Conservation (phyloP, 2,113 vertebrate genomes). For the Toxotes jaculatrix region DNA sequence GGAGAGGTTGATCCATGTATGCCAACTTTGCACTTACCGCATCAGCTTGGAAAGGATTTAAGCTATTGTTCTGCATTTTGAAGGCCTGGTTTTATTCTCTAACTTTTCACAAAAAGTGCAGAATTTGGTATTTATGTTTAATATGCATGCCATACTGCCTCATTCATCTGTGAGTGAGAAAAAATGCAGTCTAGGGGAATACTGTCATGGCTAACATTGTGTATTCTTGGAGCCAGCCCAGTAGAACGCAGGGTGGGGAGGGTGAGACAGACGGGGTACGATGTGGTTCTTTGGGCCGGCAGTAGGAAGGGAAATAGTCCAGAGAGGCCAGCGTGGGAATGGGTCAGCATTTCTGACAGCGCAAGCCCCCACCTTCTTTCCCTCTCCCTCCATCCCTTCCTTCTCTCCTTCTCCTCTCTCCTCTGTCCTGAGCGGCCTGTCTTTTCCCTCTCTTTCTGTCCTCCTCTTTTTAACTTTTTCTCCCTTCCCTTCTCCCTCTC, state of each 20-base stretch:
- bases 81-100: constrained; percentile 4
- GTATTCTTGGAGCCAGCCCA: constrained; percentile 55
- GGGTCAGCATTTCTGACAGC: constrained; percentile 80
- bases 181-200: constrained; percentile 36
- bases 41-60: constrained; percentile 14
- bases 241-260: constrained; percentile 41
- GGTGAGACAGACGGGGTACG: constrained; percentile 43
- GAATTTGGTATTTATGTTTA: background rate
- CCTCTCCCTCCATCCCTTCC: constrained; percentile 41
- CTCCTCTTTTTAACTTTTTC: constrained; percentile 26
- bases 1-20: constrained; percentile 10
- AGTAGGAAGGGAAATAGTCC: constrained; percentile 68
- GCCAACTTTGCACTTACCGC: constrained; percentile 10
- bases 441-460: constrained; percentile 37
- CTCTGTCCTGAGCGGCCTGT: constrained; percentile 58
- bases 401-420: constrained; percentile 25
- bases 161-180: constrained; percentile 19
- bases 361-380: constrained; percentile 56
- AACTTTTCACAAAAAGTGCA: background rate
- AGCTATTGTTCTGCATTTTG: background rate
- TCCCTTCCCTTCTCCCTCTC: constrained; percentile 35
- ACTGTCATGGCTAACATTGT: constrained; percentile 35
- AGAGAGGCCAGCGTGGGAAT: constrained; percentile 84
- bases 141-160: constrained; percentile 7
- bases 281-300: constrained; percentile 60